Percentiles rank a stretch among this genome's conserved stretches.
Conservation (phyloP, 2,113 vertebrate genomes). For the Pygoscelis antarcticus region DNA sequence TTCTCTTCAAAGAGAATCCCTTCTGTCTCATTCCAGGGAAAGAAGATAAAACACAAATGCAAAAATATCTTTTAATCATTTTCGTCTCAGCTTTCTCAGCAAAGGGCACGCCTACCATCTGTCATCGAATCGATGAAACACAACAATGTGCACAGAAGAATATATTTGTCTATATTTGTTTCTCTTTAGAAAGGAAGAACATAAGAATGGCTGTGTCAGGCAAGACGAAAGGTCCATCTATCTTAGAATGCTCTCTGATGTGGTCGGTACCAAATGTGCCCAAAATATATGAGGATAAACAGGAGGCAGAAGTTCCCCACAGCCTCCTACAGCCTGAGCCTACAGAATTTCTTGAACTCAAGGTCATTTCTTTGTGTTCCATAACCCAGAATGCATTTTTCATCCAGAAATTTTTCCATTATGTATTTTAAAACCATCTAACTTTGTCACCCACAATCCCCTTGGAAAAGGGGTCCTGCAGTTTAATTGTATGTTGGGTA, state of each 20-base stretch:
- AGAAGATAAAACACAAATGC: neutral
- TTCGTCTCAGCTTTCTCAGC: neutral
- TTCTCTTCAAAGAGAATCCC: neutral
- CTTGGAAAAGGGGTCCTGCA: neutral
- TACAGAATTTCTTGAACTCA: neutral
- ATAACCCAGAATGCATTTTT: neutral
- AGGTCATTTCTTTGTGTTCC: neutral
- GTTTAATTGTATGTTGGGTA: neutral
- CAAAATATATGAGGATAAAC: neutral
- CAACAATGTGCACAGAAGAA: neutral
- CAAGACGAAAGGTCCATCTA: neutral
- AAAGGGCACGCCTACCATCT: neutral
- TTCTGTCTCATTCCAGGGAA: neutral
- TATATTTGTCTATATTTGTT: neutral
- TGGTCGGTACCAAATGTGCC: neutral
- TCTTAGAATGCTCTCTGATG: neutral
- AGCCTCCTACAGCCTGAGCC: neutral
- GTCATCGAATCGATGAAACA: neutral
- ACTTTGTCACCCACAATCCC: neutral
- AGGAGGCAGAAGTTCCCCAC: neutral
- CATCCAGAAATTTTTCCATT: neutral
- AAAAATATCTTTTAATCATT: neutral
- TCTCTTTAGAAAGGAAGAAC: neutral
- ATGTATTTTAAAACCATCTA: neutral
- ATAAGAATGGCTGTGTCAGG: neutral